Conservation (phyloP, 1,140 invertebrate genomes). For the Drosophila obscura region DNA sequence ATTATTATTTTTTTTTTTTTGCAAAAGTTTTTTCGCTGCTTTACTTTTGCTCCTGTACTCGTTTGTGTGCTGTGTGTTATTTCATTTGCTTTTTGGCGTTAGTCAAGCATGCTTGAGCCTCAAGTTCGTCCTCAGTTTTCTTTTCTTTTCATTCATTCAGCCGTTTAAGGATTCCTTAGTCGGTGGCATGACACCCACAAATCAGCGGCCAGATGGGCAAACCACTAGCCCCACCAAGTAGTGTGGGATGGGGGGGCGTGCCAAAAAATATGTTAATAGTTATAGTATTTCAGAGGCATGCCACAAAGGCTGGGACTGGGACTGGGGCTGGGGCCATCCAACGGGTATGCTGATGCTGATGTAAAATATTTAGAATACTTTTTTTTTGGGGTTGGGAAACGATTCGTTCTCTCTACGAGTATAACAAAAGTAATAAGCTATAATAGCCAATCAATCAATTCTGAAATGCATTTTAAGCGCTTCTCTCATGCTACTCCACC, state of each 20-base stretch:
- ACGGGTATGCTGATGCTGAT: too few species aligned
- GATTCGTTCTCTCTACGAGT: too few species aligned
- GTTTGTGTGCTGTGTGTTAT: slow-evolving; percentile 3
- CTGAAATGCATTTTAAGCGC: slow-evolving; percentile 5
- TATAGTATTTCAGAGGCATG: too few species aligned
- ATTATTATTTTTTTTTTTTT: neutral
- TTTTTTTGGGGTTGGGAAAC: too few species aligned
- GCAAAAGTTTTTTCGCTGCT: too few species aligned
- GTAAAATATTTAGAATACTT: too few species aligned
- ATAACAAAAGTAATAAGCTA: neutral
- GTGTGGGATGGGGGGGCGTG: neutral
- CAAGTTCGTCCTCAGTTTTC: neutral
- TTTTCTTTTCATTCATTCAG: slow-evolving; percentile 1
- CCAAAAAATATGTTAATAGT: slow-evolving; percentile 39
- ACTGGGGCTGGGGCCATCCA: too few species aligned
- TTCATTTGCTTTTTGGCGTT: slow-evolving; percentile 34
- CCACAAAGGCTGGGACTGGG: too few species aligned
- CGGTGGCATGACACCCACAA: neutral
- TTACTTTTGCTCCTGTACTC: too few species aligned
- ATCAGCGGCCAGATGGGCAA: neutral
- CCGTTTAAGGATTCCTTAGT: neutral
- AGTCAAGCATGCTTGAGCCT: slow-evolving; percentile 24
- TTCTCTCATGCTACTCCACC: neutral
- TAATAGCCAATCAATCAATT: neutral
- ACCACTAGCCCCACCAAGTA: neutral